Percentiles rank a stretch among this genome's conserved stretches.
Evolutionary conservation across 2,113 vertebrate genomes (phyloP).

Genomic region (Atractosteus spatula): DNA sequence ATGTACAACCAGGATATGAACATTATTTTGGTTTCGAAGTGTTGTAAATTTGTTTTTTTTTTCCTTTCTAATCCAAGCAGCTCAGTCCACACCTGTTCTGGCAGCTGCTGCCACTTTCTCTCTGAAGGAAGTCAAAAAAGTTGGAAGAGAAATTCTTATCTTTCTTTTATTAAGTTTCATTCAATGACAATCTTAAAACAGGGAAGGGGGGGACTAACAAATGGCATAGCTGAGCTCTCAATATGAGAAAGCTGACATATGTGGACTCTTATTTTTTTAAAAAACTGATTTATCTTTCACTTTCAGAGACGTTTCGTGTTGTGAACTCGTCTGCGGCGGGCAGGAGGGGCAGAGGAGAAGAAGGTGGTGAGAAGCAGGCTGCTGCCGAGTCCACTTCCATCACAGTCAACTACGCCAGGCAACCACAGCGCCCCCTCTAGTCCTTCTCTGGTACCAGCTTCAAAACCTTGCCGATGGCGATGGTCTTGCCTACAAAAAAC

Average conservation of each 20-base stretch:
- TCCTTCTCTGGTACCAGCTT: slow-evolving; percentile 99
- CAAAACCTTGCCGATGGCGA: slow-evolving; percentile 99
- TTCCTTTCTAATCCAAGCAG: slow-evolving; percentile 77
- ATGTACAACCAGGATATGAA: slow-evolving; percentile 59
- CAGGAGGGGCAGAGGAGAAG: slow-evolving; percentile 81
- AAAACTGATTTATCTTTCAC: slow-evolving; percentile 58
- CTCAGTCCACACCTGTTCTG: slow-evolving; percentile 85
- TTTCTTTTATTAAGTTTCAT: slow-evolving; percentile 47
- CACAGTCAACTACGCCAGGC: slow-evolving; percentile 76
- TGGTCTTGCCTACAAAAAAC: slow-evolving; percentile 86
- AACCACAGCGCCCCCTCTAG: slow-evolving; percentile 76
- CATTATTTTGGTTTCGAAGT: slow-evolving; percentile 56
- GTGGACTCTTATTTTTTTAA: slow-evolving; percentile 79
- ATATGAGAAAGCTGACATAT: slow-evolving; percentile 99
- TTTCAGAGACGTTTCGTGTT: slow-evolving; percentile 45
- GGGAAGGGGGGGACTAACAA: slow-evolving; percentile 71
- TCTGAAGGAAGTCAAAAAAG: slow-evolving; percentile 70
- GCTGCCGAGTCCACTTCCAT: slow-evolving; percentile 81
- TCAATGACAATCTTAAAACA: slow-evolving; percentile 17
- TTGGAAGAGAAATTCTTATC: slow-evolving; percentile 37
- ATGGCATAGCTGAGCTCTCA: slow-evolving; percentile 99
- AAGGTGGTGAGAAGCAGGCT: slow-evolving; percentile 81
- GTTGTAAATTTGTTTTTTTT: slow-evolving; percentile 40
- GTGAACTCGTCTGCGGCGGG: slow-evolving; percentile 65
- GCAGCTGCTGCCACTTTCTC: slow-evolving; percentile 78